These are phyloP conservation scores for Nymphalis urticae DNA, from an alignment of 2,888 invertebrate species.

Conservation along the genomic window DNA sequence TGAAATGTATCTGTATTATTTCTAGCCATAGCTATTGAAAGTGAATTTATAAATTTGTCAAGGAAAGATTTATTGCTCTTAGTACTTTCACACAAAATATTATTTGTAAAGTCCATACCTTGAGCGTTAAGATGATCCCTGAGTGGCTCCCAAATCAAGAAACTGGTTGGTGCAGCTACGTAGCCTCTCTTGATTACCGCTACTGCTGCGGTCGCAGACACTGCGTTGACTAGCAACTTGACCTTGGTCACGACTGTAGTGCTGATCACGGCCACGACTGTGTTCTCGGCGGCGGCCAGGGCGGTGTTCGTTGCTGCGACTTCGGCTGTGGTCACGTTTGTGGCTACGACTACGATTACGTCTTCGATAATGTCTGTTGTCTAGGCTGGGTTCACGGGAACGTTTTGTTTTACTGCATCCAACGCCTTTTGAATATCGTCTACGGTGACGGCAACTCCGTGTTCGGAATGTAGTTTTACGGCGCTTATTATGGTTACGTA, in stretches of 20 bases:
- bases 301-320: neutral
- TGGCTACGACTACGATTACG: neutral
- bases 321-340: neutral
- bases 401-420: too few species aligned
- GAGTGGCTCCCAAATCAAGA: too few species aligned
- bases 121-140: neutral
- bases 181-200: too few species aligned
- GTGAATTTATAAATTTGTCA: neutral
- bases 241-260: neutral
- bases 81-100: neutral
- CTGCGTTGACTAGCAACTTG: too few species aligned
- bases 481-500: too few species aligned
- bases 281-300: neutral
- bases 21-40: neutral
- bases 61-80: neutral
- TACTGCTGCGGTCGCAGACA: neutral
- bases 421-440: too few species aligned
- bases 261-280: neutral
- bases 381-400: too few species aligned
- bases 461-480: too few species aligned
- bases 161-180: too few species aligned
- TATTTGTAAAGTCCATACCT: neutral
- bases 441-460: too few species aligned
- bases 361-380: too few species aligned
- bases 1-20: slow-evolving; percentile 4